phyloP scores from a whole-genome alignment of 2,888 invertebrate genomes.

The Malthinus seriepunctatus region DNA sequence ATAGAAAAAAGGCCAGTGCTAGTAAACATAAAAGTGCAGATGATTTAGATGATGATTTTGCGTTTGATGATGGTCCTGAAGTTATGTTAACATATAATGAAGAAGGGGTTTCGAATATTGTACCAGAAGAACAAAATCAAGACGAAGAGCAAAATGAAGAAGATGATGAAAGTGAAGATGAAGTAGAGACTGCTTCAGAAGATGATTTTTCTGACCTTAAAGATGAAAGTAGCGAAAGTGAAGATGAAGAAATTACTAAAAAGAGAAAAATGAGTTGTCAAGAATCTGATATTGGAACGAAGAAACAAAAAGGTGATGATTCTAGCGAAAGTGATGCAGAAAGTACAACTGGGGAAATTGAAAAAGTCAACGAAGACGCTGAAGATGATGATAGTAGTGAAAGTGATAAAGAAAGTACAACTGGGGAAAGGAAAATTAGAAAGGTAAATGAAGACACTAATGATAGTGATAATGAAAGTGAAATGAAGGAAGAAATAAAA shows the following conservation, averaged over 20 bases:
- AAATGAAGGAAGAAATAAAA: constrained; percentile 45
- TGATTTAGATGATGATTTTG: constrained; percentile 84
- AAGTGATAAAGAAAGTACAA: neutral
- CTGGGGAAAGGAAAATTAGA: neutral
- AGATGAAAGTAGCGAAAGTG: constrained; percentile 52
- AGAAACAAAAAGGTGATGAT: neutral
- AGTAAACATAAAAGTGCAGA: constrained; percentile 77
- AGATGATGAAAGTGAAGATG: constrained; percentile 43
- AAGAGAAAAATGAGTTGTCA: no score
- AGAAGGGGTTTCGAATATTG: constrained; percentile 48
- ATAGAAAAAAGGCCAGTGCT: constrained; percentile 43
- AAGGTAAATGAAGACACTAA: constrained; percentile 29
- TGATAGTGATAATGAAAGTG: constrained; percentile 48
- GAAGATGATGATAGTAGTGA: neutral
- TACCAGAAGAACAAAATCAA: constrained; percentile 47
- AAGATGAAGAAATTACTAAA: constrained; percentile 44
- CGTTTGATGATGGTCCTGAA: constrained; percentile 59
- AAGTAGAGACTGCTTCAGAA: constrained; percentile 39
- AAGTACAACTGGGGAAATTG: constrained; percentile 36
- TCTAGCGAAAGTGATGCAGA: constrained; percentile 3
- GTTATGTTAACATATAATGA: constrained; percentile 48
- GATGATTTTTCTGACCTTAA: constrained; percentile 43
- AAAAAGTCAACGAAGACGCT: constrained; percentile 46
- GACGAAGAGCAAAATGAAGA: constrained; percentile 37
- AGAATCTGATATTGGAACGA: neutral